Percentiles rank a stretch among this genome's conserved stretches.
phyloP scores from a whole-genome alignment of 2,113 vertebrate genomes.

The Ornithorhynchus anatinus region DNA sequence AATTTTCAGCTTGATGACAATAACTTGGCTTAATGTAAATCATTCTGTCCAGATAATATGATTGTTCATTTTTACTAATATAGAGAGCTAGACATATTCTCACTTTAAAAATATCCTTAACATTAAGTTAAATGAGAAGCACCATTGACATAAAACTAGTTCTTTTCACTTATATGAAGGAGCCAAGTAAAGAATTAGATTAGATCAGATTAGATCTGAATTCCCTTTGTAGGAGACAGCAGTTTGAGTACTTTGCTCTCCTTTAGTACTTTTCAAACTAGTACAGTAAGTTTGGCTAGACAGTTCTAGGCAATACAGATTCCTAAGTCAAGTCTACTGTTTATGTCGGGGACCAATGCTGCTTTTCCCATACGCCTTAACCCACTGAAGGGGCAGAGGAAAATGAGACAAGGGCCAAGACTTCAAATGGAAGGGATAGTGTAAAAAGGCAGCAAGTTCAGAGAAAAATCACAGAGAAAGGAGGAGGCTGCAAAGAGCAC shows the following conservation, averaged over 20 bases:
- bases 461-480: too few species aligned
- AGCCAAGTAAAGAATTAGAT: too few species aligned
- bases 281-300: neutral
- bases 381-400: too few species aligned
- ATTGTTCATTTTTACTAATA: slow-evolving; percentile 14
- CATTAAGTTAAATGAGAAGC: slow-evolving; percentile 41
- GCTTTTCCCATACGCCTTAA: too few species aligned
- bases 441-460: too few species aligned
- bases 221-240: neutral
- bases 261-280: neutral
- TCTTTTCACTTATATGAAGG: slow-evolving; percentile 36
- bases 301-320: too few species aligned
- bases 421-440: too few species aligned
- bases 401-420: too few species aligned
- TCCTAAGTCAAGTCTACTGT: too few species aligned
- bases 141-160: slow-evolving; percentile 32
- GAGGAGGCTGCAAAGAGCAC: too few species aligned
- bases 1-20: slow-evolving; percentile 47
- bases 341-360: too few species aligned
- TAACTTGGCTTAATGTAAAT: slow-evolving; percentile 31
- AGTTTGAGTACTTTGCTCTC: slow-evolving; percentile 7
- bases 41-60: slow-evolving; percentile 15
- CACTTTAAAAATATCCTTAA: slow-evolving; percentile 46
- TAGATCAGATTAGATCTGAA: slow-evolving; percentile 16
- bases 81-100: slow-evolving; percentile 37